Evolutionary conservation across 2,888 invertebrate genomes (phyloP).

Genomic region (Drosophila setosimentum): DNA sequence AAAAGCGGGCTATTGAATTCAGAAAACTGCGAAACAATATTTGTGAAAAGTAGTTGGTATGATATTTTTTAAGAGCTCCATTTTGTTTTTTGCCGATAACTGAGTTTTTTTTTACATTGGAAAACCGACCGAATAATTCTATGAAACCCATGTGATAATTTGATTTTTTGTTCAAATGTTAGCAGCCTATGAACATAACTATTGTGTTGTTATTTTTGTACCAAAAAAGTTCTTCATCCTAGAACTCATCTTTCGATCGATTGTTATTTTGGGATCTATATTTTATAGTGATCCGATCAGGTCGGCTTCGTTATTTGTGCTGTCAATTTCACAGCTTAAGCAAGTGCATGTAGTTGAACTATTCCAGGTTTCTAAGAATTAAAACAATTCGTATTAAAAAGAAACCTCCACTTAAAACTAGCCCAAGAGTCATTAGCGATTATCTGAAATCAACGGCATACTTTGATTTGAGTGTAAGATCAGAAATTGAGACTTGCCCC

Average conservation of each 20-base stretch:
- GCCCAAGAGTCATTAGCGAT: not conserved
- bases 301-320: not conserved
- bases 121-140: no score
- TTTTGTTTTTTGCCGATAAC: no score
- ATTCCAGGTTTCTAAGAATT: not conserved
- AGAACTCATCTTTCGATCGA: not conserved
- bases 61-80: not conserved
- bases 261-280: not conserved
- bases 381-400: not conserved
- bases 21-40: not conserved
- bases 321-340: not conserved
- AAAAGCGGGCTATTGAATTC: not conserved
- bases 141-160: no score
- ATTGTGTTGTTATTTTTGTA: not conserved
- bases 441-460: not conserved
- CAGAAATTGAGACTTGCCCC: slow-evolving; percentile 12
- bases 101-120: no score
- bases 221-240: not conserved
- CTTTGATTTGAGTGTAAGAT: slow-evolving; percentile 2
- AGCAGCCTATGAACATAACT: not conserved
- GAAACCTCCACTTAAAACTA: not conserved
- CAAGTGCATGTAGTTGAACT: not conserved
- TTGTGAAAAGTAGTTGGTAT: no score
- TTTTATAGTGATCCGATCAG: not conserved
- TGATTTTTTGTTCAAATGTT: no score